Percentiles rank a stretch among this genome's conserved stretches.
phyloP scores from a whole-genome alignment of 2,797 vertebrate genomes.

The Pantherophis alleghaniensis region DNA sequence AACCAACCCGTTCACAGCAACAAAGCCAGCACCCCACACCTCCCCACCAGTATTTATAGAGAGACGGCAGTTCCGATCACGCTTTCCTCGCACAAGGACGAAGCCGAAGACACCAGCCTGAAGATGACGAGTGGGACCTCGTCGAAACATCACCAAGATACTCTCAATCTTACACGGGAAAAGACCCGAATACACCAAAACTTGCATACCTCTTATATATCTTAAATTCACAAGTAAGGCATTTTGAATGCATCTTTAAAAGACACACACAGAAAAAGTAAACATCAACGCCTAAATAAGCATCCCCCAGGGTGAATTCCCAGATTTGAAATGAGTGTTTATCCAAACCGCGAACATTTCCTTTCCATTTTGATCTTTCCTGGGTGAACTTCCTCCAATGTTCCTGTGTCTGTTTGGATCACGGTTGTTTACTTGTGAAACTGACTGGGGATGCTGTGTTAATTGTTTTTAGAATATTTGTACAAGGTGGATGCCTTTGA shows the following conservation, averaged over 20 bases:
- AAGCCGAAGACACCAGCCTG: no score
- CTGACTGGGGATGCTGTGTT: not conserved
- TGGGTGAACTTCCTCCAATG: not conserved
- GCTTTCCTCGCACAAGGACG: no score
- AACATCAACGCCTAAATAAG: not conserved
- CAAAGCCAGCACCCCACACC: no score
- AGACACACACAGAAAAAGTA: not conserved
- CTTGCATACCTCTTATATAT: no score
- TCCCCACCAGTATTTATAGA: no score
- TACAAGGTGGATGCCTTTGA: constrained; percentile 23
- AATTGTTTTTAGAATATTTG: constrained; percentile 20
- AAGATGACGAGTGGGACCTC: no score
- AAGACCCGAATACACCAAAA: no score
- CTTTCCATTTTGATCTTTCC: not conserved
- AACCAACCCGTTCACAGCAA: no score
- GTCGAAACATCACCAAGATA: no score
- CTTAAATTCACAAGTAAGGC: not conserved
- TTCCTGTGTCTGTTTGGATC: not conserved
- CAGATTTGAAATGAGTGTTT: not conserved
- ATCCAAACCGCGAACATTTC: constrained; percentile 15
- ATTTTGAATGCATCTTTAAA: not conserved
- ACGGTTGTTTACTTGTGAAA: constrained; percentile 7
- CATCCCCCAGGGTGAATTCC: not conserved
- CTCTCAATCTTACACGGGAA: no score
- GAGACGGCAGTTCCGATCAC: no score